A percentile compares a stretch with the other conserved stretches of the same genome.
Conservation (phyloP, 2,797 vertebrate genomes). For the Pseudochirops corinnae region DNA sequence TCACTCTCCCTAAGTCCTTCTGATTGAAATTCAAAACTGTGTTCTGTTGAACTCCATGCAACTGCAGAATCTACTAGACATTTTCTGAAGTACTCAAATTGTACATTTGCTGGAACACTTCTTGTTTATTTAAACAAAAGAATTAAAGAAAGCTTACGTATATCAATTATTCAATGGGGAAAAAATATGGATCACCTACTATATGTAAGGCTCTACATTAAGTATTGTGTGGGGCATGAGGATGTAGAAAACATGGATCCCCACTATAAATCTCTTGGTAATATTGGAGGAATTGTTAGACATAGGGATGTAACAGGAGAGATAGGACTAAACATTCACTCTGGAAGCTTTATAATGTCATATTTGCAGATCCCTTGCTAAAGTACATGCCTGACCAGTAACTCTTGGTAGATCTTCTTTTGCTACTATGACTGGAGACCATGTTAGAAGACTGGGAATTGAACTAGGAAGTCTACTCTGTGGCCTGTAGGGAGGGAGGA, state of each 20-base stretch:
- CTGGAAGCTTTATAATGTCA: background rate
- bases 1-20: conserved; percentile 6
- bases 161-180: background rate
- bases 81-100: background rate
- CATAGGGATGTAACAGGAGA: background rate
- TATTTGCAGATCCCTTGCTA: background rate
- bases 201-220: background rate
- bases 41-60: background rate
- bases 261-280: background rate
- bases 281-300: background rate
- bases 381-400: background rate
- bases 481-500: background rate
- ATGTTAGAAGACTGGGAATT: background rate
- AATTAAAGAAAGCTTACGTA: background rate
- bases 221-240: background rate
- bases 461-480: background rate
- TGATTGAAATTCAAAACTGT: background rate
- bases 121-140: background rate
- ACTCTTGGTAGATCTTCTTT: background rate
- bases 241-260: background rate
- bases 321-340: background rate
- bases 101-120: background rate
- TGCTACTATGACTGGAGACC: background rate
- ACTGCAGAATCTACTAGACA: background rate
- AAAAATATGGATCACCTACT: background rate